Conservation (phyloP, 2,888 invertebrate genomes). For the Rotaria magnacalcarata region DNA sequence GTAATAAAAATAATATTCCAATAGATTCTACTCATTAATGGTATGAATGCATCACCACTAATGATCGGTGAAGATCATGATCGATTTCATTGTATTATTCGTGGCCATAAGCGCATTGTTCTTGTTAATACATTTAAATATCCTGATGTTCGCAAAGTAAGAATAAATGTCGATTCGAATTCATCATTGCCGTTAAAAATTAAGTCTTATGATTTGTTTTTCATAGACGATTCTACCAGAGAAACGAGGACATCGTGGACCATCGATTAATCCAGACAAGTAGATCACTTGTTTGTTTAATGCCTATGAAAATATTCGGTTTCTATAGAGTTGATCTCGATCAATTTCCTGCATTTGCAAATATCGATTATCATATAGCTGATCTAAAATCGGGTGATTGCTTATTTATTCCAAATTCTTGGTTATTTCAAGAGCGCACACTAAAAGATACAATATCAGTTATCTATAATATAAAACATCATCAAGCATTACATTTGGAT, state of each 20-base stretch:
- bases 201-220: not conserved
- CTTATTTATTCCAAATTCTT: conserved; percentile 47
- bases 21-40: conserved; percentile 55
- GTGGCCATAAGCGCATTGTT: conserved; percentile 55
- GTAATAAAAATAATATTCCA: not conserved
- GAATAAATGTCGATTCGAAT: too few relatives aligned
- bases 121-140: conserved; percentile 52
- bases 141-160: conserved; percentile 24
- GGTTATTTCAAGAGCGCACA: conserved; percentile 50
- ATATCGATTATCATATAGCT: conserved; percentile 46
- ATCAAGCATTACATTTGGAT: conserved; percentile 28
- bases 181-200: too few relatives aligned
- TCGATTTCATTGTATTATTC: conserved; percentile 56
- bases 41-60: conserved; percentile 57
- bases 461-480: conserved; percentile 50
- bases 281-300: conserved; percentile 49
- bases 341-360: conserved; percentile 44
- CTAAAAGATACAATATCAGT: conserved; percentile 50
- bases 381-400: conserved; percentile 47
- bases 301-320: not conserved
- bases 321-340: conserved; percentile 42
- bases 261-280: conserved; percentile 50
- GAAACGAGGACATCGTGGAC: conserved; percentile 49
- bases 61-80: conserved; percentile 56
- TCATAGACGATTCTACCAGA: not conserved